Conservation (phyloP, 2,113 vertebrate genomes). For the Lepidothrix coronata region DNA sequence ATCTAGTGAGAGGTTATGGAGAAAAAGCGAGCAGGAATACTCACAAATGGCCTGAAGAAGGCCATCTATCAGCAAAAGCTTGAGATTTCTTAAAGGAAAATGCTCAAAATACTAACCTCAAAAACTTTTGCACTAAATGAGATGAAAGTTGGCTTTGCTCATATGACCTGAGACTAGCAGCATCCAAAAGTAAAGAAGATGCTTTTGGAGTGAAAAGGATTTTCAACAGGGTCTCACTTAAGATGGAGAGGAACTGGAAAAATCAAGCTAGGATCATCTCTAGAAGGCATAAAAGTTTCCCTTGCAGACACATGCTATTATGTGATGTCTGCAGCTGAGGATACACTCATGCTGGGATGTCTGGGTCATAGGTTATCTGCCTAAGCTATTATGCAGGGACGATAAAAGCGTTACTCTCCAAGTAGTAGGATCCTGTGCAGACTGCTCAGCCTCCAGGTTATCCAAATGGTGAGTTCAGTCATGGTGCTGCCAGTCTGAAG, state of each 20-base stretch:
- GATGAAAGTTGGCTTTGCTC: background rate
- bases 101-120: background rate
- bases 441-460: background rate
- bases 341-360: background rate
- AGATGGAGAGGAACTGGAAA: background rate
- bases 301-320: background rate
- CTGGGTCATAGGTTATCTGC: background rate
- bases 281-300: background rate
- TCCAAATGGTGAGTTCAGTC: background rate
- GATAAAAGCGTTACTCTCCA: fast-evolving
- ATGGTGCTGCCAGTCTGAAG: background rate
- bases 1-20: background rate
- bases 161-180: background rate
- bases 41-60: background rate
- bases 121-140: background rate
- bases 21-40: background rate
- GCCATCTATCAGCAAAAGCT: background rate
- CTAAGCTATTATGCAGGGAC: fast-evolving
- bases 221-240: background rate
- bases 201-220: background rate
- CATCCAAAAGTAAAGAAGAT: background rate
- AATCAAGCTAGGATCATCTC: background rate
- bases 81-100: background rate
- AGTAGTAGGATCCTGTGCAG: background rate
- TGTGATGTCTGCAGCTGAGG: background rate